Conservation (phyloP, 1,140 invertebrate genomes). For the Whitmania pigra region DNA sequence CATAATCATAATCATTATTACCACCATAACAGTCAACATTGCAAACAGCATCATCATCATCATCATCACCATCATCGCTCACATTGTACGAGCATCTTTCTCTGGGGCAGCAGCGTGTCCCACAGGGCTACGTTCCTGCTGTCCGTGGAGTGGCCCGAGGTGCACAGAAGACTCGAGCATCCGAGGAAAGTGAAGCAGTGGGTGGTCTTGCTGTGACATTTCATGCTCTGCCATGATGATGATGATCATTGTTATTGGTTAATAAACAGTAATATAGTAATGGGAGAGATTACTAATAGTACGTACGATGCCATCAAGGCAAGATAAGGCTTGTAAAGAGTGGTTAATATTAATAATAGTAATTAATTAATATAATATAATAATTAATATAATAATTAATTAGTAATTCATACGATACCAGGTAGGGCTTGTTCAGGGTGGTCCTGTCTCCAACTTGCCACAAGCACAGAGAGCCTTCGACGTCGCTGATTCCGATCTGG, state of each 20-base stretch:
- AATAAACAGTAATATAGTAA: too few species aligned
- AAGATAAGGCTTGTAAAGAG: slow-evolving; percentile 80
- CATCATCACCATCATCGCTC: slow-evolving; percentile 18
- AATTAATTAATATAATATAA: too few species aligned
- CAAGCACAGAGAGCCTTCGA: slow-evolving; percentile 58
- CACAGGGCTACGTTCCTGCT: slow-evolving; percentile 94
- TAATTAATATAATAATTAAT: too few species aligned
- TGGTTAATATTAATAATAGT: too few species aligned
- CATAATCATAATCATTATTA: too few species aligned
- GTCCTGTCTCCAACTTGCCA: slow-evolving; percentile 70
- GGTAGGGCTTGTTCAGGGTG: slow-evolving; percentile 74
- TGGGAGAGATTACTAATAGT: too few species aligned
- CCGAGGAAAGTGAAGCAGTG: slow-evolving; percentile 94
- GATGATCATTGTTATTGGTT: slow-evolving; percentile 6
- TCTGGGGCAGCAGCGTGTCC: slow-evolving; percentile 90
- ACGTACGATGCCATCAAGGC: too few species aligned
- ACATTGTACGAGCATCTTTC: slow-evolving; percentile 74
- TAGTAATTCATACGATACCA: slow-evolving; percentile 71
- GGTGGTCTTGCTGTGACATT: slow-evolving; percentile 92
- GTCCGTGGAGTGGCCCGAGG: slow-evolving; percentile 87
- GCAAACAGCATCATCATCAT: too few species aligned
- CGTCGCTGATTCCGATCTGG: slow-evolving; percentile 80
- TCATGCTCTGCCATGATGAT: slow-evolving; percentile 62
- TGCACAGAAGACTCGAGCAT: slow-evolving; percentile 91
- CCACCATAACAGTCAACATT: too few species aligned